Base-by-base conservation (phyloP, 2,113 vertebrate species). In the Rhineura floridana region DNA sequence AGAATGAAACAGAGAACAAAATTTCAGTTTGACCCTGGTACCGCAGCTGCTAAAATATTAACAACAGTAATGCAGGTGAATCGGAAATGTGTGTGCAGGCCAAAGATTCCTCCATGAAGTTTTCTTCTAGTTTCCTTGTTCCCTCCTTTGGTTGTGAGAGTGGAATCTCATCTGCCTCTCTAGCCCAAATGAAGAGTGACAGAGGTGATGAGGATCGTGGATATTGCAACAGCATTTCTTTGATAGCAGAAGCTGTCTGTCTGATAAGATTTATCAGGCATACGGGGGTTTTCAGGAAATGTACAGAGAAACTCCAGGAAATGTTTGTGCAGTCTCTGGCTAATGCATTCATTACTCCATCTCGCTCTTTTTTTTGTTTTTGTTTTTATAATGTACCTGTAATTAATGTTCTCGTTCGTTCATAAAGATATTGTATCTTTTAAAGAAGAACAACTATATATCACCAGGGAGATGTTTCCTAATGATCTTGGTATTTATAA, bases 41-140 rank as follows among this genome's bases (percentile, higher is more conserved):
- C 63, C 88, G 62, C 91, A 93, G 89, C 91, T 95, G 82, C 91
- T 96, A 91, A 97, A 96, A 96, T 96, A 96, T 94, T 94, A 94
- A 95, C 69, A 15, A 85, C 92, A 92, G 94, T 93, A 93, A 95
- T 89, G 92, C 90, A 95, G 95, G 89, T 92, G 93, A 95, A 90
- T 91, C 10, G 63, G 90, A 95, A 95, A 93, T 65, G 82, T 92
- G 73, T 91, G 67, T 3, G 0, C 84, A 67, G 86, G 91, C 83
- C 92, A 95, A 93, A 55, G 89, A 95, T 92, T 90, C 92, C 93
- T 92, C 87, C 85, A 81, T 92, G 90, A 94, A 4, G 12, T 93
- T 93, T 92, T 81, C 79, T 90, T 1, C 25, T 15, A 36, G 82
- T 85, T 86, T 30, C 0, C 81, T 89, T 2, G 3, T 78, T 89